Evolutionary conservation across 2,113 vertebrate species (phyloP), one percentile per base, ranked within the genome.

Genomic region (Crotalus helleri): DNA sequence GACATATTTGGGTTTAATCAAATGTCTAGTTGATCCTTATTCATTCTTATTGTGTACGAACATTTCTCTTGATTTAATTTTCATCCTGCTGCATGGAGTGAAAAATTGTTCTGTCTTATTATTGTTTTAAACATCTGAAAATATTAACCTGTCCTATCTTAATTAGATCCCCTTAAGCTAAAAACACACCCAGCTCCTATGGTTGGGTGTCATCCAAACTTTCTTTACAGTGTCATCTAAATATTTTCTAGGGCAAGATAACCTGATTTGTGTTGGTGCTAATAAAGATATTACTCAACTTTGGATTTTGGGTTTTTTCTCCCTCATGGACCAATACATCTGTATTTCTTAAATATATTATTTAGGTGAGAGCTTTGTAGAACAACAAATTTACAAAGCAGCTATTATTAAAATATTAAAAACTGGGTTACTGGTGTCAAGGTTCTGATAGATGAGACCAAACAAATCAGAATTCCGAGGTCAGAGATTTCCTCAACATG

Each of bases 101-200:
- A 53, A 74, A 74, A 55, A 85, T 17, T 85, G 69, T 57, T 13
- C 12, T 15, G 33, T 13, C 53, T 85, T 33, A 85, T 15, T 29
- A 85, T 91, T 23, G 2, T 55, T 91, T 54, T 53, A 81, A 81
- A 91, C 33, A 55, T 54, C 53, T 81, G 49, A 55, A 85, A 91
- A 53, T 51, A 57, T 26, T 21, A 90, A 57, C 10, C 69, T 57
- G 10, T 44, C 53, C 13, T 17, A 59, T 44, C 33, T 86, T 86
- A 85, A 57, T 46, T 17, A 49, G 26, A 59, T 21, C 55, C 15
- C 81, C 39, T 59, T 29, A 49, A 29, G 74, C 33, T 44, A 81
- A 91, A 81, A 81, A 85, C 54, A 86, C 54, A 86, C 91, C 74
- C 74, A 86, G 53, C 54, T 85, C 26, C 91, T 86, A 19, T 91